A percentile compares a stretch with the other conserved stretches of the same genome.
These are phyloP conservation scores for Baccha elongata DNA, from an alignment of 2,888 invertebrate species.

Conservation along the genomic window DNA sequence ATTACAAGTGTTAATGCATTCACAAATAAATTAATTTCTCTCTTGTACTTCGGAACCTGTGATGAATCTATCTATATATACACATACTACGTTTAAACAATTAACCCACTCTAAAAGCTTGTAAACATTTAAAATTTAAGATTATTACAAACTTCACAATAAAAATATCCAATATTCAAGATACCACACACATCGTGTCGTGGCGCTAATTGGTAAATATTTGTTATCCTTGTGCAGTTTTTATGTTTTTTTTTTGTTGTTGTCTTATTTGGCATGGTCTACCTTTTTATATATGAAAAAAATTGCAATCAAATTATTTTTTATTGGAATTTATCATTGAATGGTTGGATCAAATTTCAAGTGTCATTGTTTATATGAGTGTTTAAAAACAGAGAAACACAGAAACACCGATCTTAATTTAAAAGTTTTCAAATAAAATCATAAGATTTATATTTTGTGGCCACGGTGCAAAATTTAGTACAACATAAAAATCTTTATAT, in stretches of 20 bases:
- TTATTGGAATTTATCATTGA: conserved; percentile 36
- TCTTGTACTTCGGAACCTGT: conserved; percentile 8
- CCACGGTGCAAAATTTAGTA: background rate
- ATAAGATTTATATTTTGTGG: background rate
- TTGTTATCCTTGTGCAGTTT: conserved; percentile 57
- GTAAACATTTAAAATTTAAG: conserved; percentile 52
- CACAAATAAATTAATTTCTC: conserved; percentile 38
- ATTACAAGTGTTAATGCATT: conserved; percentile 56
- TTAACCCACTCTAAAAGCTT: conserved; percentile 54
- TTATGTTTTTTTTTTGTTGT: conserved; percentile 23
- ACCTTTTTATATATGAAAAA: background rate
- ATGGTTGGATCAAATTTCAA: conserved; percentile 30
- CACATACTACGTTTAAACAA: conserved; percentile 15
- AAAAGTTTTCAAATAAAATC: background rate
- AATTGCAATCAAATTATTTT: background rate
- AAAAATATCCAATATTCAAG: conserved; percentile 34
- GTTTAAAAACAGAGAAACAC: background rate
- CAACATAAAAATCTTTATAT: no score
- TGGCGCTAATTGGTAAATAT: conserved; percentile 67
- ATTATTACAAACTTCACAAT: conserved; percentile 51
- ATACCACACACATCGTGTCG: conserved; percentile 41
- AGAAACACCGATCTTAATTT: background rate
- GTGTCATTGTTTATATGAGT: background rate
- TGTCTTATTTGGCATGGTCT: no score
- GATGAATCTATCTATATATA: background rate